Conservation (phyloP, 64 coral and sea anemone genomes). For the Orbicella faveolata region DNA sequence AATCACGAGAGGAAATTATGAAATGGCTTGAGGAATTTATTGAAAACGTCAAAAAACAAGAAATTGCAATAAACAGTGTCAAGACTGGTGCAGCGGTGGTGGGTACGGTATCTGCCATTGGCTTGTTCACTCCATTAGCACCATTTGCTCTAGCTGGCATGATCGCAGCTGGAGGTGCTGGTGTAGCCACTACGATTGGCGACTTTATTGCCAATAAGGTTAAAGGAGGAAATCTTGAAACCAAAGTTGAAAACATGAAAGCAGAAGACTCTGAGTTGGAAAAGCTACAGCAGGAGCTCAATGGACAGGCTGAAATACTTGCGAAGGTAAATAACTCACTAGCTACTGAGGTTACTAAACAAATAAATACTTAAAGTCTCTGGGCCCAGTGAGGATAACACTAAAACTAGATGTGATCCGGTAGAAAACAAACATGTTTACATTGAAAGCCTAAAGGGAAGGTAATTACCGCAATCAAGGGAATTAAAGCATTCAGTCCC, state of each 20-base stretch:
- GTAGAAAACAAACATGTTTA: too few relatives aligned
- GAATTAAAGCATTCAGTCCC: too few relatives aligned
- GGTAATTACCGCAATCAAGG: too few relatives aligned
- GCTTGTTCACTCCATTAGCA: constrained; percentile 2
- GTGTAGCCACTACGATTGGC: neutral
- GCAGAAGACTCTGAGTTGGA: constrained; percentile 1
- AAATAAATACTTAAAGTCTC: too few relatives aligned
- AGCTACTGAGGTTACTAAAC: neutral
- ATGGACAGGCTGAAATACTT: constrained; percentile 19
- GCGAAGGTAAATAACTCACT: neutral
- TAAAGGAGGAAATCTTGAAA: constrained; percentile 11
- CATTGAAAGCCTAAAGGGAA: too few relatives aligned
- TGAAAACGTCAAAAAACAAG: neutral
- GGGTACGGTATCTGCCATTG: neutral
- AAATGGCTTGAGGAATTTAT: neutral
- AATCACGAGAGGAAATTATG: neutral
- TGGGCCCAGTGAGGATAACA: too few relatives aligned
- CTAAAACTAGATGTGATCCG: too few relatives aligned
- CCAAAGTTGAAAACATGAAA: neutral
- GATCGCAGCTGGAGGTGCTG: neutral
- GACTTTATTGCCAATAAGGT: constrained; percentile 15
- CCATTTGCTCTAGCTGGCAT: neutral
- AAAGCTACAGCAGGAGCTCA: neutral
- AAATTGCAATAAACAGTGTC: neutral
- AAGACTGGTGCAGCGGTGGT: neutral